A percentile compares a stretch with the other conserved stretches of the same genome.
These are phyloP conservation scores for Tragelaphus buxtoni DNA, from an alignment of 2,113 vertebrate genomes.

Conservation along the genomic window DNA sequence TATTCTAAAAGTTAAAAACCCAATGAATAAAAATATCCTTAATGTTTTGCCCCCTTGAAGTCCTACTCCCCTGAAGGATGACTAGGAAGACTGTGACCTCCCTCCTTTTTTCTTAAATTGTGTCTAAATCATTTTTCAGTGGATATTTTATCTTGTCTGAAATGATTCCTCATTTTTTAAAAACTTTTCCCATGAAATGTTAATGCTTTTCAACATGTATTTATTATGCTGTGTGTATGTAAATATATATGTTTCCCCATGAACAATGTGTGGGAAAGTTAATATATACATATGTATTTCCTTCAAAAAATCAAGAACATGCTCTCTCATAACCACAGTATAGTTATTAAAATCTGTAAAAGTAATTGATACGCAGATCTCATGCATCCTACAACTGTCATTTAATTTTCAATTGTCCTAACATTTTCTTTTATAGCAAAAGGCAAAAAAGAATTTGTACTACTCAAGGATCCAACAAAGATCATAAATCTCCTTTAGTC, in stretches of 20 bases:
- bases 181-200: background rate
- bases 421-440: background rate
- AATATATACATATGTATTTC: background rate
- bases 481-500: background rate
- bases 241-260: background rate
- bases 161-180: background rate
- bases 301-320: background rate
- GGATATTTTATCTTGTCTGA: background rate
- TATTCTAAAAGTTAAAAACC: background rate
- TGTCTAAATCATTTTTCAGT: background rate
- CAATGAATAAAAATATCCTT: background rate
- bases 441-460: background rate
- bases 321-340: background rate
- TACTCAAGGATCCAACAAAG: background rate
- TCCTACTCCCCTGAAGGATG: background rate
- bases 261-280: background rate
- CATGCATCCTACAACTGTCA: background rate
- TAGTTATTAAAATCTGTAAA: conserved; percentile 11
- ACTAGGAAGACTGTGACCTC: background rate
- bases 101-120: background rate
- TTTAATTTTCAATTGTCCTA: background rate
- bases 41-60: background rate
- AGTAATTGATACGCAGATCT: background rate
- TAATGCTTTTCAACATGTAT: background rate
- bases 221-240: background rate